These are phyloP conservation scores for Drosophila varians DNA, from an alignment of 1,140 invertebrate species.

Conservation along the genomic window DNA sequence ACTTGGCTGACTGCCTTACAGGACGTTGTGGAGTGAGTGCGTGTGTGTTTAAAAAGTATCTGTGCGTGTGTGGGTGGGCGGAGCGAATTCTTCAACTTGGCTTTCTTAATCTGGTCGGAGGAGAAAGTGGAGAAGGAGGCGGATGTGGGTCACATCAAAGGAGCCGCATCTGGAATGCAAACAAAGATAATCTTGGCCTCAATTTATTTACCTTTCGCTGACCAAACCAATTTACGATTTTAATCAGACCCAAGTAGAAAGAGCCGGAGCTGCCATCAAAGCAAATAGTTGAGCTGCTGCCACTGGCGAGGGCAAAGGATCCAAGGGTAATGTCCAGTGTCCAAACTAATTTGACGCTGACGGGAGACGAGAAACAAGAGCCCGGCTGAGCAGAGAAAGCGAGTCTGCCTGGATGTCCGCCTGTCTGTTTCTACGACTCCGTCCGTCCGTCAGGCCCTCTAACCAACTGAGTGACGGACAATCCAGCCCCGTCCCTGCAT, in stretches of 20 bases:
- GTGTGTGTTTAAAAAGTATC: slow-evolving; percentile 1
- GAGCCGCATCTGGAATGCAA: slow-evolving; percentile 33
- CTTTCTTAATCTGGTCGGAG: slow-evolving; percentile 53
- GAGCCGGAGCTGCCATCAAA: slow-evolving; percentile 52
- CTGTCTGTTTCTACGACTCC: slow-evolving; percentile 18
- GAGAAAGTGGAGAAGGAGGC: background rate
- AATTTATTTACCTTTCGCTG: slow-evolving; percentile 49
- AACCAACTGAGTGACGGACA: slow-evolving; percentile 39
- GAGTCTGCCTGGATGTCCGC: slow-evolving; percentile 7
- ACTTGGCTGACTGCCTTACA: slow-evolving; percentile 46
- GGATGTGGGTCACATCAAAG: slow-evolving; percentile 54
- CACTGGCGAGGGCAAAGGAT: slow-evolving; percentile 36
- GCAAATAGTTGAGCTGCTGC: slow-evolving; percentile 51
- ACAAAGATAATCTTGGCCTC: slow-evolving; percentile 44
- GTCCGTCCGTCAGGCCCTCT: background rate
- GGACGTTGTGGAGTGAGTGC: slow-evolving; percentile 1
- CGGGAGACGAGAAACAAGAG: slow-evolving; percentile 18
- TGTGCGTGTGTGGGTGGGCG: background rate
- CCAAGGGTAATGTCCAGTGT: slow-evolving; percentile 44
- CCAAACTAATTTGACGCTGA: slow-evolving; percentile 77
- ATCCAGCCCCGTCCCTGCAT: slow-evolving; percentile 52
- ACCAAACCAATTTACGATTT: slow-evolving; percentile 63
- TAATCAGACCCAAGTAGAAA: slow-evolving; percentile 51
- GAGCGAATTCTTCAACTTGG: slow-evolving; percentile 39
- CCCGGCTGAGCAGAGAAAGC: background rate